Base-by-base conservation (phyloP, 2,888 invertebrate species). In the Agrotis clavis region DNA sequence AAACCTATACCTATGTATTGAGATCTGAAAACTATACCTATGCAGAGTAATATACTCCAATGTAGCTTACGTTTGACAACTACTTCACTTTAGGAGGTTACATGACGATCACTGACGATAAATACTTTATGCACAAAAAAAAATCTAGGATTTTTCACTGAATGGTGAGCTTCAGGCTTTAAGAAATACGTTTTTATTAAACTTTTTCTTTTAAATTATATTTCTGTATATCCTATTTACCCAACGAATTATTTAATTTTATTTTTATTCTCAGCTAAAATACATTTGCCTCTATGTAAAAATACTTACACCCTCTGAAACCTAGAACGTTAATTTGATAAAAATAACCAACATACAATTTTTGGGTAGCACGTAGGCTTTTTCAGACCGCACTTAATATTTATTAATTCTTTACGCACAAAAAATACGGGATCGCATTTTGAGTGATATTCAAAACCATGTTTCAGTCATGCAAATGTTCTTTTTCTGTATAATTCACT, bases 321-420 rank as follows among this genome's bases (percentile, higher is more conserved):
- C n/a, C 2, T 57, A 13, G 13, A 6, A 4, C 6, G 13, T 2
- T 13, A n/a, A 6, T 7, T n/a, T 14, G 0, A 7, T 41, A 1
- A 35, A n/a, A 35, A 35, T 13, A 35, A 14, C 1, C 57, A 35
- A 57, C n/a, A 19, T 35, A 41, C n/a, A n/a, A 41, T 57, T 30
- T 19, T 74, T 41, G 2, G 14, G 5, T 4, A 14, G n/a, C 54
- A 71, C 35, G n/a, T 63, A 50, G 59, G n/a, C 7, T 64, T 67
- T 76, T 62, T 60, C 67, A 25, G 47, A 35, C 4, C 47, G 7
- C 47, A 82, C 51, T 60, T 70, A 35, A 67, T 71, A 81, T 74
- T 81, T 63, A 82, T 78, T 71, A 51, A 73, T 78, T 78, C 67
- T 62, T 63, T 54, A 57, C 47, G 64, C 63, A 65, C 51, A 70